Conservation (phyloP, 2,888 invertebrate genomes). For the Callinectes sapidus region DNA sequence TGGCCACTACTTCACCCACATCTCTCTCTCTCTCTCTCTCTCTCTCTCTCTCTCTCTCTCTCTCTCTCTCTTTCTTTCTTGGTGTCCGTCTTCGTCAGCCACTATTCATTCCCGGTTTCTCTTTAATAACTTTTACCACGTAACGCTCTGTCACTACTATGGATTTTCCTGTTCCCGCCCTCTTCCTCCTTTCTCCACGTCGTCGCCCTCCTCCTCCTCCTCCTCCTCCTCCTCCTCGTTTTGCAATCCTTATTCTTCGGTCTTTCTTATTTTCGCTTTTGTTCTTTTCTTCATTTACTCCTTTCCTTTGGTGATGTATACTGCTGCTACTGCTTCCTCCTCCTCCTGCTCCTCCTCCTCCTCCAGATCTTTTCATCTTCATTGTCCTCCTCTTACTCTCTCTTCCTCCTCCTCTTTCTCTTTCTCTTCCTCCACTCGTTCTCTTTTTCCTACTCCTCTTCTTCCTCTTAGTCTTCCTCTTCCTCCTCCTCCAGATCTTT, state of each 20-base stretch:
- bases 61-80: constrained; percentile 42
- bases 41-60: constrained; percentile 23
- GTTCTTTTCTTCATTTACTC: neutral
- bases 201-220: neutral
- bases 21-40: neutral
- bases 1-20: neutral
- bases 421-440: too few species aligned
- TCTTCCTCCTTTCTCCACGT: neutral
- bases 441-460: neutral
- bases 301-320: neutral
- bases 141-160: too few species aligned
- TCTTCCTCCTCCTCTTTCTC: neutral
- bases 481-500: too few species aligned
- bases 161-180: neutral
- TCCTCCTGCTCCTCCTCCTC: neutral
- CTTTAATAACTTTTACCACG: neutral
- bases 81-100: neutral
- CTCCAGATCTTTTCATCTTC: too few species aligned
- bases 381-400: too few species aligned
- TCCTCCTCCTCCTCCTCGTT: neutral
- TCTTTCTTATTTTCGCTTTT: neutral
- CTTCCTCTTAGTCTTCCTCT: neutral
- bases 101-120: neutral
- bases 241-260: neutral
- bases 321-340: neutral